phyloP scores from a whole-genome alignment of 2,113 vertebrate genomes.

The Chamaea fasciata region DNA sequence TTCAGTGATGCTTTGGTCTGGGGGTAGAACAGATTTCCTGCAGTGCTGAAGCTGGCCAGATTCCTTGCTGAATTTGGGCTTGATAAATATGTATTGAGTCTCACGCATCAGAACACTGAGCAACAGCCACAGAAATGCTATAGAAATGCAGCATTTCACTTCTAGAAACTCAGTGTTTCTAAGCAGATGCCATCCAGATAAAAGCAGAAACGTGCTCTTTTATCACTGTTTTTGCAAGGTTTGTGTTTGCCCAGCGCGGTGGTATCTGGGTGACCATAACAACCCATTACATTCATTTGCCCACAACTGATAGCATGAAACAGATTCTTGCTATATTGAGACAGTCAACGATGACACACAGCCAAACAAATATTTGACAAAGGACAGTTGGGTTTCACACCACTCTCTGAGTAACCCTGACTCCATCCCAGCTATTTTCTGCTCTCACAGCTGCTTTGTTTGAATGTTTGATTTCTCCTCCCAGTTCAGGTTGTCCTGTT shows the following conservation, averaged over 20 bases:
- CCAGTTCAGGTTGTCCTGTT: background rate
- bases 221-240: constrained; percentile 3
- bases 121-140: background rate
- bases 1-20: background rate
- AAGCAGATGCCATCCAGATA: background rate
- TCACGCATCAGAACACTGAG: background rate
- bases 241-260: background rate
- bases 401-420: background rate
- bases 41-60: background rate
- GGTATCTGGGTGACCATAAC: constrained; percentile 38
- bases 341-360: background rate
- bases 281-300: constrained; percentile 4
- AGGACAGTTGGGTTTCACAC: background rate
- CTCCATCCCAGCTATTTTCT: background rate
- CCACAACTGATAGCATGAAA: background rate
- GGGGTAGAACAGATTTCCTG: constrained; percentile 17
- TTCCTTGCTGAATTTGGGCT: constrained; percentile 1
- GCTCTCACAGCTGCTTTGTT: background rate
- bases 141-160: background rate
- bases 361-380: constrained; percentile 36
- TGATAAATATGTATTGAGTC: background rate
- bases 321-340: background rate
- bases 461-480: background rate
- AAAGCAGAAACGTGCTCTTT: background rate
- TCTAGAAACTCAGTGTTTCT: background rate